A percentile compares a stretch with the other conserved stretches of the same genome.
Conservation (phyloP, 2,888 invertebrate genomes). For the Parascotia fuliginaria region DNA sequence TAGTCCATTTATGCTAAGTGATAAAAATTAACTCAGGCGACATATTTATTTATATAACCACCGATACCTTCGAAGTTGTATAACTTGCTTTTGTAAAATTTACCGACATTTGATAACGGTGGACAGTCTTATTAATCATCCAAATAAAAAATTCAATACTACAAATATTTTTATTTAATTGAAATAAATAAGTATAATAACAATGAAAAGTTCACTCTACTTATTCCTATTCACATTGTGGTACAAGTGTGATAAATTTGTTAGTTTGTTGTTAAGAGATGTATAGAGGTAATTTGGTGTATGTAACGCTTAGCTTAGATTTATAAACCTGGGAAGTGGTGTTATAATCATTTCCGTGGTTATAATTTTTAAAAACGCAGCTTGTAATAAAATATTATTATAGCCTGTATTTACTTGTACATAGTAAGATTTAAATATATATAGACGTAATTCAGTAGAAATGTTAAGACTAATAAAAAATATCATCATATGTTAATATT, state of each 20-base stretch:
- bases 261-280: constrained; percentile 33
- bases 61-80: no score
- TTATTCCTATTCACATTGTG: background rate
- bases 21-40: no score
- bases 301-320: constrained; percentile 51
- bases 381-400: constrained; percentile 60
- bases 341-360: constrained; percentile 77
- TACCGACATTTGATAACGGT: no score
- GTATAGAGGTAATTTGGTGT: constrained; percentile 51
- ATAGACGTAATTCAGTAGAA: constrained; percentile 52
- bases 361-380: constrained; percentile 52
- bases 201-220: background rate
- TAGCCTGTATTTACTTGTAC: constrained; percentile 72
- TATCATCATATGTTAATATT: constrained; percentile 68
- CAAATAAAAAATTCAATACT: no score
- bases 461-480: constrained; percentile 63
- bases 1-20: no score
- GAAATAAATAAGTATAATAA: no score
- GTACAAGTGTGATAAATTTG: constrained; percentile 75
- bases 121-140: no score
- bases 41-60: no score
- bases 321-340: constrained; percentile 66
- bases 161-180: no score
- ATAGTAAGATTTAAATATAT: constrained; percentile 55
- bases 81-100: no score